Conservation (phyloP, 2,888 invertebrate species). For the Leptinotarsa rubiginosa region DNA sequence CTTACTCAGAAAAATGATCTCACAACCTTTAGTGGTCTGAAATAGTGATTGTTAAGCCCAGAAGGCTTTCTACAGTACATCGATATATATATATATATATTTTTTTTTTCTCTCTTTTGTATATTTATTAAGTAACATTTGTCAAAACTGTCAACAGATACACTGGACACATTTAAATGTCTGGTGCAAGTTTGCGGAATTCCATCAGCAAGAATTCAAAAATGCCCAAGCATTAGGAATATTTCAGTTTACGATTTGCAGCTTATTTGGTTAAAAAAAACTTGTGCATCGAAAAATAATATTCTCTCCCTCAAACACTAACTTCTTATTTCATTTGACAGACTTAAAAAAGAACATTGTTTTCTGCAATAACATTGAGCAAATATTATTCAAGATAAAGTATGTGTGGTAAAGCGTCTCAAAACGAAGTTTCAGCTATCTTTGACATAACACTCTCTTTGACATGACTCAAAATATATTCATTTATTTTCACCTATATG, state of each 20-base stretch:
- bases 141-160: conserved; percentile 37
- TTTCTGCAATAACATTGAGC: no score
- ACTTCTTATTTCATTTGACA: no score
- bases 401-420: no score
- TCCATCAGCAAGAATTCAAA: conserved; percentile 34
- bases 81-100: conserved; percentile 49
- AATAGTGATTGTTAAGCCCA: conserved; percentile 60
- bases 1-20: conserved; percentile 53
- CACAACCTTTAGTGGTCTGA: conserved; percentile 64
- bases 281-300: neutral
- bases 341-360: no score
- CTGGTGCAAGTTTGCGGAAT: conserved; percentile 36
- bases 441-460: no score
- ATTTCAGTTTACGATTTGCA: neutral
- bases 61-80: conserved; percentile 53
- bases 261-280: conserved; percentile 1
- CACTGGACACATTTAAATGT: conserved; percentile 29
- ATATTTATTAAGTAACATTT: conserved; percentile 49
- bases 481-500: no score
- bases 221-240: conserved; percentile 12
- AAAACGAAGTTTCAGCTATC: no score
- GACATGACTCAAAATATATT: no score
- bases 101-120: conserved; percentile 41
- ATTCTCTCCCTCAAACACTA: no score
- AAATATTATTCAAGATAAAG: no score